phyloP scores from a whole-genome alignment of 2,113 vertebrate species.

The Maccullochella peelii region DNA sequence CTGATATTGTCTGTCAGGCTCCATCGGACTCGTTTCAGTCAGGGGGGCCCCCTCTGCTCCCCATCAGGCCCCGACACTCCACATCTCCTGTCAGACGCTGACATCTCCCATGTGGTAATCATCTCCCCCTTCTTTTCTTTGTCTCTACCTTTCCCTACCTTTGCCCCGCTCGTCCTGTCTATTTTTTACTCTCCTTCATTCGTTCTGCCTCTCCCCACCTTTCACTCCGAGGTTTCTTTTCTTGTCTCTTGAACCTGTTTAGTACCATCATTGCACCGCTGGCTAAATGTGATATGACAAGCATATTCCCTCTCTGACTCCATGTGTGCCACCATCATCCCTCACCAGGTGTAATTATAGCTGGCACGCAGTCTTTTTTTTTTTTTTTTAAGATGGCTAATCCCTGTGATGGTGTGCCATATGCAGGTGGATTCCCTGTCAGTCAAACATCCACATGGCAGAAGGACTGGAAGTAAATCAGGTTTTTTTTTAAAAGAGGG shows the following conservation, averaged over 20 bases:
- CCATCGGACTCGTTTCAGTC: constrained; percentile 52
- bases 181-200: constrained; percentile 20
- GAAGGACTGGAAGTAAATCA: constrained; percentile 20
- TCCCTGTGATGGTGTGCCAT: constrained; percentile 60
- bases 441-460: constrained; percentile 9
- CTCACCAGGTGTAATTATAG: constrained; percentile 61
- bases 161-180: not conserved
- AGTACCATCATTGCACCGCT: constrained; percentile 40
- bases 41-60: constrained; percentile 9
- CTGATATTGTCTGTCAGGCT: constrained; percentile 70
- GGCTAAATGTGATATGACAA: constrained; percentile 73
- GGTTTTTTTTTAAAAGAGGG: constrained; percentile 11
- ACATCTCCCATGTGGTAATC: constrained; percentile 44
- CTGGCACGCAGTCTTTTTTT: constrained; percentile 43
- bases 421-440: constrained; percentile 42
- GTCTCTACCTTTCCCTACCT: constrained; percentile 4
- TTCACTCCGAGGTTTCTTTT: constrained; percentile 19
- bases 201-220: constrained; percentile 21
- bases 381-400: constrained; percentile 46
- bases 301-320: constrained; percentile 62
- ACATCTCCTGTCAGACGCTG: constrained; percentile 41
- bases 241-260: constrained; percentile 41
- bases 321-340: constrained; percentile 55
- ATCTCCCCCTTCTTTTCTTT: constrained; percentile 36
- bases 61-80: constrained; percentile 41